Base-by-base conservation (phyloP, 92 coral and sea anemone species). In the Porites divaricata region DNA sequence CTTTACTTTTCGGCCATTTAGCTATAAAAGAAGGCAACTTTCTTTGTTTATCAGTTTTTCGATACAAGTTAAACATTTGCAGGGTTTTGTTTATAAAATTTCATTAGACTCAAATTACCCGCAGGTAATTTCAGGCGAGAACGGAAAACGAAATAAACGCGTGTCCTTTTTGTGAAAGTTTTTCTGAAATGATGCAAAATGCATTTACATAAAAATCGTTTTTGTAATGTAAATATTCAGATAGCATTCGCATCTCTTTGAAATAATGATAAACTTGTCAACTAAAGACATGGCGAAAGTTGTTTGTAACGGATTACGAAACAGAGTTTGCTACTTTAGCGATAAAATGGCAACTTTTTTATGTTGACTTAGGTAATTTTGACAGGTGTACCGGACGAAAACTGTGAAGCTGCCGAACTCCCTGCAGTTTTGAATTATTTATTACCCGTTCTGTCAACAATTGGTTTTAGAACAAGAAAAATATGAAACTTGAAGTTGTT, bases 361-460 rank as follows among this genome's bases (percentile, higher is more conserved):
- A 48, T 22, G 45, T 72, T 45, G 22, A 70, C 71, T 53, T 15
- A n/a, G 70, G 78, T 26, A 59, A 59, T 59, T 61, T 72, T 25
- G 79, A 35, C 86, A 82, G 86, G 86, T 82, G 86, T 49, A 58
- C 14, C 28, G 76, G 23, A 54, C 59, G 35, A 63, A 48, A 62
- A 51, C 70, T 45, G 1, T 62, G 72, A 61, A 13, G 51, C 50
- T 72, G 86, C 50, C 79, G 79, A 82, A 62, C 61, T 24, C 79
- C 70, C 72, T 64, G n/a, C 79, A 41, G 69, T 35, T 48, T 45
- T 82, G 45, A 82, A 82, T 82, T 26, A 82, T 82, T 82, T 59
- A 82, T 82, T 13, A 63, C 86, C 79, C 79, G 73, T 82, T 82
- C 79, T 81, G 79, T 73, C 78, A 82, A 82, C 86, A 81, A 81